Percentiles rank a stretch among this genome's conserved stretches.
Evolutionary conservation across 2,888 invertebrate species (phyloP).

Genomic region (Nephrotoma guestfalica): DNA sequence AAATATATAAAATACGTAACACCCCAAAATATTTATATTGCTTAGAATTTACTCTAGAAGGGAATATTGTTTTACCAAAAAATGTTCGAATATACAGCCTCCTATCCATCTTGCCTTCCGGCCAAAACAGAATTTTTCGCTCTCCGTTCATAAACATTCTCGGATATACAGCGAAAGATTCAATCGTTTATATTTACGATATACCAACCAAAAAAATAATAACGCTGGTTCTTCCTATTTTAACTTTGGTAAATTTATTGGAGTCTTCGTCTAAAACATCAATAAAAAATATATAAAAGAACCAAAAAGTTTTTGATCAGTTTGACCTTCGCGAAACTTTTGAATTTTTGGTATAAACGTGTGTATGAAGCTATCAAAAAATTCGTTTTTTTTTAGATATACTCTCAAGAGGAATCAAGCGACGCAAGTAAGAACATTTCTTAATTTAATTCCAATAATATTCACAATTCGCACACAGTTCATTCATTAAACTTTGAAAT

Average conservation of each 20-base stretch:
- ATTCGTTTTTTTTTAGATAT: neutral
- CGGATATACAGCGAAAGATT: neutral
- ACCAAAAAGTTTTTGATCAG: too few species aligned
- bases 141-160: neutral
- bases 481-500: neutral
- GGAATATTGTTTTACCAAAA: neutral
- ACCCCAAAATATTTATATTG: neutral
- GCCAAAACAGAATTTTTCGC: neutral
- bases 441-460: neutral
- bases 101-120: neutral
- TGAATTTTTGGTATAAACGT: neutral
- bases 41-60: too few species aligned
- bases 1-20: neutral
- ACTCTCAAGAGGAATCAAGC: neutral
- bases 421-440: neutral
- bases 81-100: neutral
- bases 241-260: too few species aligned
- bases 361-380: neutral
- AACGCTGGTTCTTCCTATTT: too few species aligned
- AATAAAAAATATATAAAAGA: too few species aligned
- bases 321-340: neutral
- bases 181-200: too few species aligned
- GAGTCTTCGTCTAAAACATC: too few species aligned
- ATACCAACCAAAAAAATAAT: too few species aligned
- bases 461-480: neutral